Conservation (phyloP, 2,113 vertebrate species). For the Murina feae region DNA sequence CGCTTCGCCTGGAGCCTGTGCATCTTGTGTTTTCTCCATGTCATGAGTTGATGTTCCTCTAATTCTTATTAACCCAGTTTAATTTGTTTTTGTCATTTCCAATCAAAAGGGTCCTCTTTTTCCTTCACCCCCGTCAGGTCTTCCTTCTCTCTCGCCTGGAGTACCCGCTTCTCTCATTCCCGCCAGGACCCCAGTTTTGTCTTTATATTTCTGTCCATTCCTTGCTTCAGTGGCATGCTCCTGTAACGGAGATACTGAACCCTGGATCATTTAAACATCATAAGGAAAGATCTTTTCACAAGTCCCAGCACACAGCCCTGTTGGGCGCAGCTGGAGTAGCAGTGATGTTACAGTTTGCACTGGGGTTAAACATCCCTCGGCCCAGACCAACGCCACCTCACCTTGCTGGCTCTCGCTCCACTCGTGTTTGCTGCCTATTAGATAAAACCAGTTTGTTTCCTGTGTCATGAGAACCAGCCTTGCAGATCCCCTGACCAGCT, state of each 20-base stretch:
- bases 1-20: background rate
- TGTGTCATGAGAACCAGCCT: fast-evolving
- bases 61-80: background rate
- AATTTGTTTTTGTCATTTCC: background rate
- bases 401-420: background rate
- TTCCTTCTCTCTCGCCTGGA: fast-evolving
- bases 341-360: fast-evolving
- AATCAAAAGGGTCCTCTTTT: background rate
- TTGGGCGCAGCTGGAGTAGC: background rate
- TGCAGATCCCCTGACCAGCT: too few species aligned
- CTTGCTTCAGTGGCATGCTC: fast-evolving
- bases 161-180: fast-evolving
- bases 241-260: background rate
- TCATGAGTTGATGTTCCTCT: too few species aligned
- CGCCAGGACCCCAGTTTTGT: background rate
- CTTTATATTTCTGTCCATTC: background rate
- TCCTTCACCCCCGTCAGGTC: fast-evolving
- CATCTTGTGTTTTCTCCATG: background rate
- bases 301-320: background rate
- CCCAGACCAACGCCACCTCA: background rate
- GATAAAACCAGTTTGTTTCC: background rate
- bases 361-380: fast-evolving
- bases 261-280: background rate
- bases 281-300: background rate
- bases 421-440: too few species aligned